Evolutionary conservation across 2,888 invertebrate genomes (phyloP).

Genomic region (Zelleria hepariella): DNA sequence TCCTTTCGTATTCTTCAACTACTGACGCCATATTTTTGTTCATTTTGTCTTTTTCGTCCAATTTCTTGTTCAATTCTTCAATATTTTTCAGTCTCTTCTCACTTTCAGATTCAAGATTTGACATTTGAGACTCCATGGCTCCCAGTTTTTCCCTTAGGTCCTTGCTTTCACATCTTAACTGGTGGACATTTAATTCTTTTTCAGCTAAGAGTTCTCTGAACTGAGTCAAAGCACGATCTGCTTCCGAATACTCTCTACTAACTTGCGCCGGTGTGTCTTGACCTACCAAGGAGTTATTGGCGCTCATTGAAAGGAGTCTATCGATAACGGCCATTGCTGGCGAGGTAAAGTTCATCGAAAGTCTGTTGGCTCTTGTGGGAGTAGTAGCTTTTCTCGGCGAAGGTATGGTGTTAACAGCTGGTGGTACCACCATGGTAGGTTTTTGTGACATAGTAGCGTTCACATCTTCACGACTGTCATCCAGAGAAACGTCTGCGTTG

Average conservation of each 20-base stretch:
- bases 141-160: slow-evolving; percentile 59
- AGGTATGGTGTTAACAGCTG: slow-evolving; percentile 47
- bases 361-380: slow-evolving; percentile 47
- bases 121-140: slow-evolving; percentile 48
- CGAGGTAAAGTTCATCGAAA: slow-evolving; percentile 56
- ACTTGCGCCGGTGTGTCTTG: slow-evolving; percentile 31
- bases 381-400: slow-evolving; percentile 42
- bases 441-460: slow-evolving; percentile 39
- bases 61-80: slow-evolving; percentile 45
- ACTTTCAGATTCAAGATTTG: slow-evolving; percentile 40
- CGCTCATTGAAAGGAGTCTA: slow-evolving; percentile 57
- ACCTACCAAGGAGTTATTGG: slow-evolving; percentile 30
- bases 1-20: slow-evolving; percentile 84
- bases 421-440: slow-evolving; percentile 61
- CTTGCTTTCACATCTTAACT: slow-evolving; percentile 60
- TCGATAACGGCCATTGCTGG: slow-evolving; percentile 69
- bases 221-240: slow-evolving; percentile 47
- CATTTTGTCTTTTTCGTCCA: slow-evolving; percentile 53
- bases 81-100: slow-evolving; percentile 45
- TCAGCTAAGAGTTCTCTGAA: slow-evolving; percentile 68
- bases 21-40: slow-evolving; percentile 75
- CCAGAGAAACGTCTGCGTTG: slow-evolving; percentile 24
- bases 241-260: slow-evolving; percentile 40
- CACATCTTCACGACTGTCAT: slow-evolving; percentile 30
- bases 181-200: slow-evolving; percentile 67